phyloP scores from a whole-genome alignment of 2,888 invertebrate species.

The Meliscaeva auricollis region DNA sequence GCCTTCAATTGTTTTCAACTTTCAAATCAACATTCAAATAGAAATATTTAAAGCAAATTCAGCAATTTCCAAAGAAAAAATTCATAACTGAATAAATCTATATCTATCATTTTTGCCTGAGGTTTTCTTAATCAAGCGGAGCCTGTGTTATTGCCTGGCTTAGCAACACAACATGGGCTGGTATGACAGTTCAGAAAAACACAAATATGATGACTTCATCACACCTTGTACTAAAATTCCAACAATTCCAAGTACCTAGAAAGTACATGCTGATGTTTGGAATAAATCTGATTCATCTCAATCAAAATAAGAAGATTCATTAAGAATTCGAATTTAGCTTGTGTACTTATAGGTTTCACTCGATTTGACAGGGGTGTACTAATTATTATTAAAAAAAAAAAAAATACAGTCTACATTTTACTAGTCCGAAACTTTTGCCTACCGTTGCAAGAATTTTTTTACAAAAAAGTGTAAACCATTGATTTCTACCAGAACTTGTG shows the following conservation, averaged over 20 bases:
- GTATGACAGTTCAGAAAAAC: not conserved
- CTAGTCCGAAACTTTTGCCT: not conserved
- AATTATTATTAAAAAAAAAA: no score
- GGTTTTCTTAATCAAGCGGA: not conserved
- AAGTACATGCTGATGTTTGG: not conserved
- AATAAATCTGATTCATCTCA: not conserved
- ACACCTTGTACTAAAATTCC: not conserved
- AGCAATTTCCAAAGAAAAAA: not conserved
- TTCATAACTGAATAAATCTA: not conserved
- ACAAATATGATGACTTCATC: slow-evolving; percentile 1
- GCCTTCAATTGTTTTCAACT: no score
- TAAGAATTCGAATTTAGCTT: not conserved
- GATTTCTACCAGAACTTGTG: no score
- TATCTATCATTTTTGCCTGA: not conserved
- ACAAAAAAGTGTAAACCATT: no score
- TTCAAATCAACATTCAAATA: no score
- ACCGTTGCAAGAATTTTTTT: no score
- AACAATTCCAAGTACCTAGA: not conserved
- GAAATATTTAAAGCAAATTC: no score
- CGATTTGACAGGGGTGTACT: not conserved
- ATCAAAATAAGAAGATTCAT: not conserved
- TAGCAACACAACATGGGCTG: slow-evolving; percentile 6
- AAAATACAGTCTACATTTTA: not conserved
- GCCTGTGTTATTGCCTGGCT: not conserved
- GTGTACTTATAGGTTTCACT: not conserved